Conservation (phyloP, 2,797 vertebrate species). For the Arremon brunneinucha region DNA sequence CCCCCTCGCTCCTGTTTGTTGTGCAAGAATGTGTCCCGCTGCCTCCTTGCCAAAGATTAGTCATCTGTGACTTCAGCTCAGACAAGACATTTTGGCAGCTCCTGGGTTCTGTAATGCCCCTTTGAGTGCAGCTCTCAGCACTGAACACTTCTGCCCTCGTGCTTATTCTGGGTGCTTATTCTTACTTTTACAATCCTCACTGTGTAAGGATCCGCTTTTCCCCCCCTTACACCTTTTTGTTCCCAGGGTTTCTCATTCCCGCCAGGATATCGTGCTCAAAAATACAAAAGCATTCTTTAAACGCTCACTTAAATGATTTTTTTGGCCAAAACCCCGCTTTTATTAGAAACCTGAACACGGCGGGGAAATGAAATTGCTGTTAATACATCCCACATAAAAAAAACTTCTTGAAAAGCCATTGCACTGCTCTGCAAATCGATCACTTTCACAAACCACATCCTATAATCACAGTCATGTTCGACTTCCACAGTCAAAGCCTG, state of each 20-base stretch:
- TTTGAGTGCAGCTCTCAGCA: conserved; percentile 37
- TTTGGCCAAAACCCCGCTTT: background rate
- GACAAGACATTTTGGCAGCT: conserved; percentile 73
- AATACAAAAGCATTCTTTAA: background rate
- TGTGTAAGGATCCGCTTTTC: background rate
- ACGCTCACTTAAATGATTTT: background rate
- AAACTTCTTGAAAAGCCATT: background rate
- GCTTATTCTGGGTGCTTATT: background rate
- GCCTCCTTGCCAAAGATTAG: conserved; percentile 70
- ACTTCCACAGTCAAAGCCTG: background rate
- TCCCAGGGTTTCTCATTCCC: background rate
- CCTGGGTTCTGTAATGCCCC: conserved; percentile 33
- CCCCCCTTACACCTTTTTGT: background rate
- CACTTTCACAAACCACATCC: conserved; percentile 49
- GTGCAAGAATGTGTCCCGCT: conserved; percentile 67
- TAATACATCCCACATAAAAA: background rate
- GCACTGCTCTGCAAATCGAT: background rate
- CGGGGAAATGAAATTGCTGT: background rate
- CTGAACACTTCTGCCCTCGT: background rate
- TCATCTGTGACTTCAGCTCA: conserved; percentile 72
- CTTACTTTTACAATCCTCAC: background rate
- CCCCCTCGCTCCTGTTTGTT: conserved; percentile 57
- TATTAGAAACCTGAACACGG: background rate
- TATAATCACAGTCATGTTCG: background rate
- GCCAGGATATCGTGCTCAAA: background rate